A percentile compares a stretch with the other conserved stretches of the same genome.
phyloP scores from a whole-genome alignment of 2,888 invertebrate species.

The Lamproptera curius region DNA sequence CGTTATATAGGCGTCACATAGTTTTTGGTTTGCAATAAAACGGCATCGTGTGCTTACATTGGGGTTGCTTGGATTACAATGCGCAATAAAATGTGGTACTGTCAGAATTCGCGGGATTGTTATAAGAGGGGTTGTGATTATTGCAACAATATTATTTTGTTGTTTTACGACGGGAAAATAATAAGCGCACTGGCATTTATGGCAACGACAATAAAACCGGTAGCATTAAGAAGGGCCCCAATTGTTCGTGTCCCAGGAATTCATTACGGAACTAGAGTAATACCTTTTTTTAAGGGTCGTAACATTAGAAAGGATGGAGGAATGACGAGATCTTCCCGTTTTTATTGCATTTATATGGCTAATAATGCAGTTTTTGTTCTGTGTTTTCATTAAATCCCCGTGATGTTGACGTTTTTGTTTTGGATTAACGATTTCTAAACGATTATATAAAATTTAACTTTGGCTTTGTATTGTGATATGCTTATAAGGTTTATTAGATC shows the following conservation, averaged over 20 bases:
- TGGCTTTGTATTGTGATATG: too few species aligned
- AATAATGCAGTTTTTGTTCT: too few species aligned
- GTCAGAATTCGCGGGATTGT: conserved; percentile 49
- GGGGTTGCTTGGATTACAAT: conserved; percentile 59
- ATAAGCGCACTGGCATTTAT: conserved; percentile 64
- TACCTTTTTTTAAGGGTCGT: conserved; percentile 18
- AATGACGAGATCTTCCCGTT: too few species aligned
- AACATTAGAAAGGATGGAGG: background rate
- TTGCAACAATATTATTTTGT: conserved; percentile 68
- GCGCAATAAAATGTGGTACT: conserved; percentile 60
- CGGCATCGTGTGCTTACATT: conserved; percentile 46
- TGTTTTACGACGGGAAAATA: conserved; percentile 74
- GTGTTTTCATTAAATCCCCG: too few species aligned
- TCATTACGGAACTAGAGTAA: conserved; percentile 28
- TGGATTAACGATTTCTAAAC: too few species aligned
- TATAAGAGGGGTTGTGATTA: conserved; percentile 61
- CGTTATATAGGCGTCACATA: conserved; percentile 36
- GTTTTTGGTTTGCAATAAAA: conserved; percentile 55
- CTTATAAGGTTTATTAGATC: too few species aligned
- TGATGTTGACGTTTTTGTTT: too few species aligned
- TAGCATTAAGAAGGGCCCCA: conserved; percentile 45
- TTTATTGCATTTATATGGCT: too few species aligned
- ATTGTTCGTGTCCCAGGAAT: conserved; percentile 37
- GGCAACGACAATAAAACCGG: conserved; percentile 58
- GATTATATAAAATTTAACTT: too few species aligned